A percentile compares a stretch with the other conserved stretches of the same genome.
These are phyloP conservation scores for Corvus moneduloides DNA, from an alignment of 2,113 vertebrate genomes.

Conservation along the genomic window DNA sequence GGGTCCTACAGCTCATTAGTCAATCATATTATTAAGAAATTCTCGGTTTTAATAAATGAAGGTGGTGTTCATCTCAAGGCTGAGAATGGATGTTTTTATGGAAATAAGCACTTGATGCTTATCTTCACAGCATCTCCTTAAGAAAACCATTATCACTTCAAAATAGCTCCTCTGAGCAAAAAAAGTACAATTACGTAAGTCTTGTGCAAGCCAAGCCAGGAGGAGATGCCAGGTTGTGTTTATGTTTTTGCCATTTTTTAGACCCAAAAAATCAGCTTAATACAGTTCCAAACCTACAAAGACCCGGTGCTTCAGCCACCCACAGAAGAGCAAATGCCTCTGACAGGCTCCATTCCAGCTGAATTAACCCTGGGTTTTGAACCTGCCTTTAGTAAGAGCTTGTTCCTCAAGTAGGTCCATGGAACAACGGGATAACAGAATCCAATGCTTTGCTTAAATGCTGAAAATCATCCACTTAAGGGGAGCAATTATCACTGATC, in stretches of 20 bases:
- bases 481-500: background rate
- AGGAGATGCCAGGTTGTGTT: background rate
- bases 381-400: background rate
- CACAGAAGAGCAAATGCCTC: background rate
- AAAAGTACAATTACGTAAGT: conserved; percentile 1
- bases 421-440: background rate
- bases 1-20: conserved; percentile 34
- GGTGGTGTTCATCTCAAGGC: conserved; percentile 7
- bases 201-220: background rate
- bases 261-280: background rate
- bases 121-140: conserved; percentile 46
- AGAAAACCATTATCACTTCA: conserved; percentile 57
- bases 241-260: background rate
- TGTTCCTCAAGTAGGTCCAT: background rate
- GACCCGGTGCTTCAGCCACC: background rate
- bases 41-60: conserved; percentile 38
- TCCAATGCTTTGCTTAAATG: background rate
- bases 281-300: background rate
- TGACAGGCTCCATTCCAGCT: background rate
- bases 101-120: conserved; percentile 49
- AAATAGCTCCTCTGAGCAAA: conserved; percentile 36
- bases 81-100: conserved; percentile 31
- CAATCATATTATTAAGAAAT: conserved; percentile 6
- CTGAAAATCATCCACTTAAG: background rate
- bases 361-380: background rate